Conservation (phyloP, 2,113 vertebrate genomes). For the Protobothrops flavoviridis region DNA sequence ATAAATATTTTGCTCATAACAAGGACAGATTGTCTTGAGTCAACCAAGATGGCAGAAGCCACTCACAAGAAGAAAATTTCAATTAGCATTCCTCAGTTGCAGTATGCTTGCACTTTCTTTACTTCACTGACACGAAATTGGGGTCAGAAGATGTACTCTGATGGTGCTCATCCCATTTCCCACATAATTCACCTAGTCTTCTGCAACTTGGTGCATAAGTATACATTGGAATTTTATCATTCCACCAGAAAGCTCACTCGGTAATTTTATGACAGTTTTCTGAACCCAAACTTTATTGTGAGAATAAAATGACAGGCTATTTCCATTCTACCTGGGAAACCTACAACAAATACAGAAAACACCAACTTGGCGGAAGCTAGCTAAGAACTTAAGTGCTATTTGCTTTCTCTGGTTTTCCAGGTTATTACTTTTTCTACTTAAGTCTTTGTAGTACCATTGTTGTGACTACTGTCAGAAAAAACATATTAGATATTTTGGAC, state of each 20-base stretch:
- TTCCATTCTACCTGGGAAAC: not conserved
- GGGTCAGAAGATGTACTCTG: not conserved
- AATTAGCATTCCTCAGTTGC: not conserved
- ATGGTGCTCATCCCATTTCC: not conserved
- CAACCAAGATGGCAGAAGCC: not conserved
- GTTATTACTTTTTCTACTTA: not conserved
- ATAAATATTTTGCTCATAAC: not conserved
- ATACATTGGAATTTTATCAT: not conserved
- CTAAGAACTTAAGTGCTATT: not conserved
- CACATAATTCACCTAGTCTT: not conserved
- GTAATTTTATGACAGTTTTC: not conserved
- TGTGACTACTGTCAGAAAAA: not conserved
- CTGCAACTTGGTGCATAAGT: no score
- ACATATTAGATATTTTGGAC: not conserved
- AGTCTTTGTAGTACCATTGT: not conserved
- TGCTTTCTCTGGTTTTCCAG: not conserved
- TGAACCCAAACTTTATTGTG: not conserved
- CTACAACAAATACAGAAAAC: not conserved
- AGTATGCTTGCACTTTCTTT: not conserved
- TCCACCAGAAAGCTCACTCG: not conserved
- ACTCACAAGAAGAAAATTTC: not conserved
- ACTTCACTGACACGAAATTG: not conserved
- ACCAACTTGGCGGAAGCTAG: not conserved
- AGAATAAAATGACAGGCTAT: not conserved
- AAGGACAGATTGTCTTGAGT: not conserved